These are phyloP conservation scores for Aplochiton taeniatus DNA, from an alignment of 2,797 vertebrate genomes.

Conservation along the genomic window DNA sequence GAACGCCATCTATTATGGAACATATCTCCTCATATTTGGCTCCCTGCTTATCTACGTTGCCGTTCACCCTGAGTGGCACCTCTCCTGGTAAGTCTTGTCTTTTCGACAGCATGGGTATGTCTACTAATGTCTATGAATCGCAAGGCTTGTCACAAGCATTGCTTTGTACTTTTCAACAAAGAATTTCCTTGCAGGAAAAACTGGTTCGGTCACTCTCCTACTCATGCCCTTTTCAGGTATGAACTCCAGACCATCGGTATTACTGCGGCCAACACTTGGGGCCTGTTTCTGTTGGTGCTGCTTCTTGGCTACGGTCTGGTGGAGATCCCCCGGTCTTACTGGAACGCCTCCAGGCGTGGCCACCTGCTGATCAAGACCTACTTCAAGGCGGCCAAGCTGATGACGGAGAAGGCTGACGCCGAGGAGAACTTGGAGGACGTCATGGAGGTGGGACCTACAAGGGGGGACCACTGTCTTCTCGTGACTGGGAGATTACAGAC, in stretches of 20 bases:
- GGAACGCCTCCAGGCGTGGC: conserved; percentile 88
- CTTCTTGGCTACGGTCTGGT: conserved; percentile 93
- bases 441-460: conserved; percentile 83
- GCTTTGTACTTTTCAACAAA: not conserved
- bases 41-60: conserved; percentile 97
- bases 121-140: not conserved
- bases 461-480: not conserved
- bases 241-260: conserved; percentile 96
- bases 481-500: not conserved
- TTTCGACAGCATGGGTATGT: not conserved
- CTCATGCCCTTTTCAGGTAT: conserved; percentile 71
- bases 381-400: conserved; percentile 95
- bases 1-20: conserved; percentile 97
- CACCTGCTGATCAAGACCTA: conserved; percentile 94
- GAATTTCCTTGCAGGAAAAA: not conserved
- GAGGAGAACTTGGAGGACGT: conserved; percentile 96
- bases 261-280: conserved; percentile 97
- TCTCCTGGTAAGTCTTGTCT: conserved; percentile 85
- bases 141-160: not conserved
- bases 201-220: not conserved
- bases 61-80: conserved; percentile 85
- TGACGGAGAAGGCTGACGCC: conserved; percentile 96
- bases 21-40: conserved; percentile 95
- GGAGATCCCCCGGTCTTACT: conserved; percentile 94
- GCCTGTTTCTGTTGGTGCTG: conserved; percentile 93